These are phyloP conservation scores for Cyclopterus lumpus DNA, from an alignment of 2,797 vertebrate genomes.

Conservation along the genomic window DNA sequence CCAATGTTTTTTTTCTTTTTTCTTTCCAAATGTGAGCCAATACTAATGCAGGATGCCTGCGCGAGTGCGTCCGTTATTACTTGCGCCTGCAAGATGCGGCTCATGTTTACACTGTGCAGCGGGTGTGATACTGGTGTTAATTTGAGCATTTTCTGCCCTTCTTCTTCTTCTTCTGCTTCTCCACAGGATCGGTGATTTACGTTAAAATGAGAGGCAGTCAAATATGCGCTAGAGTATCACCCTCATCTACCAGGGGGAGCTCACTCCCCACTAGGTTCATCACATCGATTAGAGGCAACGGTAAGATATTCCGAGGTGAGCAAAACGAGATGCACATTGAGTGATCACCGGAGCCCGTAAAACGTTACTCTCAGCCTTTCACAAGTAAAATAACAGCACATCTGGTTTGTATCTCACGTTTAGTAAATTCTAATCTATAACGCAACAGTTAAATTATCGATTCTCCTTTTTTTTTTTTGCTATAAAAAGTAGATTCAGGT, in stretches of 20 bases:
- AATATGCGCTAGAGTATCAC: slow-evolving; percentile 62
- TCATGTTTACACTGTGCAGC: slow-evolving; percentile 73
- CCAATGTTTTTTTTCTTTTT: slow-evolving; percentile 51
- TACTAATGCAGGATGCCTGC: slow-evolving; percentile 51
- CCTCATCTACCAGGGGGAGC: slow-evolving; percentile 60
- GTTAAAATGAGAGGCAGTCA: slow-evolving; percentile 71
- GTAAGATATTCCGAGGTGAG: slow-evolving; percentile 79
- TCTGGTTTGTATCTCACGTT: neutral
- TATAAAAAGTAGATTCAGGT: neutral
- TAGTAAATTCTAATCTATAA: too few relatives aligned
- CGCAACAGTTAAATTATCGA: neutral
- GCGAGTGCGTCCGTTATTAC: slow-evolving; percentile 59
- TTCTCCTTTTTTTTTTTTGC: neutral
- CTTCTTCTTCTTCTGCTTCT: slow-evolving; percentile 3
- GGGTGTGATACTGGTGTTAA: slow-evolving; percentile 45
- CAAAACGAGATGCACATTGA: slow-evolving; percentile 51
- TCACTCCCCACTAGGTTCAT: slow-evolving; percentile 48
- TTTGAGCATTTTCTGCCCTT: slow-evolving; percentile 45
- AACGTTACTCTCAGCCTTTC: neutral
- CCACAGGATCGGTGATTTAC: slow-evolving; percentile 65
- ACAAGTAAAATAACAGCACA: neutral
- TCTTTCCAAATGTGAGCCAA: slow-evolving; percentile 52
- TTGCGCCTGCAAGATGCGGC: slow-evolving; percentile 38
- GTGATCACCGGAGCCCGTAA: neutral
- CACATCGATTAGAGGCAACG: slow-evolving; percentile 73